These are phyloP conservation scores for Atta texana DNA, from an alignment of 1,140 invertebrate species.

Conservation along the genomic window DNA sequence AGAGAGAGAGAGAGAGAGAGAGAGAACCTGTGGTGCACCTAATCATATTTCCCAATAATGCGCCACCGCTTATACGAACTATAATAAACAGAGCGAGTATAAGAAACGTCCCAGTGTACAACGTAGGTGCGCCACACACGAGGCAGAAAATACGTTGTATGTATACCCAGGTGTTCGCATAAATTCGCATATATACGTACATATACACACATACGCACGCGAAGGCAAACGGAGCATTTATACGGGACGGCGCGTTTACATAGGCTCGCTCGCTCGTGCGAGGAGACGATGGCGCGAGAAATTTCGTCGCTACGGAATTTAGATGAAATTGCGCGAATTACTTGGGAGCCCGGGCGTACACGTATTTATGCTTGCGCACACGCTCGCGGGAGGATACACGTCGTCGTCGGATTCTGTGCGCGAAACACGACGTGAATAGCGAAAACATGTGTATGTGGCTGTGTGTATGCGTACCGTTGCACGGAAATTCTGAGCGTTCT, in stretches of 20 bases:
- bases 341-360: conserved; percentile 75
- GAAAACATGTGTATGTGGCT: conserved; percentile 1
- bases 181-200: conserved; percentile 51
- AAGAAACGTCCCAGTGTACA: conserved; percentile 74
- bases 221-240: conserved; percentile 52
- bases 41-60: conserved; percentile 82
- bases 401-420: conserved; percentile 26
- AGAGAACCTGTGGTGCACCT: conserved; percentile 61
- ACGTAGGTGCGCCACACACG: background rate
- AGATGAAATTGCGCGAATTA: conserved; percentile 86
- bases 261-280: conserved; percentile 30
- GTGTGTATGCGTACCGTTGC: conserved; percentile 49
- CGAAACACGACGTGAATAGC: conserved; percentile 17
- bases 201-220: conserved; percentile 50
- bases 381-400: conserved; percentile 22
- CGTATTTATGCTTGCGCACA: conserved; percentile 61
- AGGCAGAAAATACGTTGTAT: background rate
- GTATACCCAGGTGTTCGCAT: conserved; percentile 50
- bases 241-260: conserved; percentile 56
- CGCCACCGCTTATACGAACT: conserved; percentile 69
- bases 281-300: conserved; percentile 76
- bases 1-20: background rate
- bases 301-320: conserved; percentile 83
- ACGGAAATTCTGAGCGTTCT: conserved; percentile 66
- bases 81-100: conserved; percentile 82